These are phyloP conservation scores for Bubo blakistoni DNA, from an alignment of 2,113 vertebrate genomes.

Conservation along the genomic window DNA sequence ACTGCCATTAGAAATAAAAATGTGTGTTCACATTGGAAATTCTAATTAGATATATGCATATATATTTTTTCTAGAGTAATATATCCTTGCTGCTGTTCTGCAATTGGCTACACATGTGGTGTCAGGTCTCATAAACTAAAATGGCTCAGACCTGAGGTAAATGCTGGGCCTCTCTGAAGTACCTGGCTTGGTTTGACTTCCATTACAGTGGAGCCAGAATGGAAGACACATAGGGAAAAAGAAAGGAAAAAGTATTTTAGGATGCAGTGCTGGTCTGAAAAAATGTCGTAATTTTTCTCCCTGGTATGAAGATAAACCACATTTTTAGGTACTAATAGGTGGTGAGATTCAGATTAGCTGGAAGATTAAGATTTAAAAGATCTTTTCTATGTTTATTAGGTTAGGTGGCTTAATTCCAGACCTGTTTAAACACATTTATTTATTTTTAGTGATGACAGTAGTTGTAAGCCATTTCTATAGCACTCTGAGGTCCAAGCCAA, in stretches of 20 bases:
- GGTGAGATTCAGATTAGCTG: not conserved
- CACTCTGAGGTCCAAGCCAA: not conserved
- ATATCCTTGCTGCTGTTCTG: not conserved
- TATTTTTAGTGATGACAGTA: not conserved
- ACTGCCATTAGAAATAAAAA: conserved; percentile 26
- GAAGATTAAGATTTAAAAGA: not conserved
- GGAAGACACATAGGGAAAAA: not conserved
- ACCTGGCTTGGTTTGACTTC: not conserved
- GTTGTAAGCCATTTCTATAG: not conserved
- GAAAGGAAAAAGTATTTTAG: not conserved
- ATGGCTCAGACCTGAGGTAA: not conserved
- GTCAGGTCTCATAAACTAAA: not conserved
- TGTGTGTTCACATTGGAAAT: not conserved
- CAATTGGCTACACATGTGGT: not conserved
- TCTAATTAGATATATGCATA: not conserved
- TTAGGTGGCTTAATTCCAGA: not conserved
- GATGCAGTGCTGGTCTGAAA: not conserved
- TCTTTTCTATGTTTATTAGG: not conserved
- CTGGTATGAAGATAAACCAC: not conserved
- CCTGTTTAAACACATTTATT: not conserved
- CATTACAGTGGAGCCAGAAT: not conserved
- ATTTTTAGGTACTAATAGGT: not conserved
- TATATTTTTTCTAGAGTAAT: not conserved
- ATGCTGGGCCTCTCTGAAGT: not conserved
- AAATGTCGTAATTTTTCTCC: not conserved